These are phyloP conservation scores for Megaptera novaeangliae DNA, from an alignment of 2,113 vertebrate species.

Conservation along the genomic window DNA sequence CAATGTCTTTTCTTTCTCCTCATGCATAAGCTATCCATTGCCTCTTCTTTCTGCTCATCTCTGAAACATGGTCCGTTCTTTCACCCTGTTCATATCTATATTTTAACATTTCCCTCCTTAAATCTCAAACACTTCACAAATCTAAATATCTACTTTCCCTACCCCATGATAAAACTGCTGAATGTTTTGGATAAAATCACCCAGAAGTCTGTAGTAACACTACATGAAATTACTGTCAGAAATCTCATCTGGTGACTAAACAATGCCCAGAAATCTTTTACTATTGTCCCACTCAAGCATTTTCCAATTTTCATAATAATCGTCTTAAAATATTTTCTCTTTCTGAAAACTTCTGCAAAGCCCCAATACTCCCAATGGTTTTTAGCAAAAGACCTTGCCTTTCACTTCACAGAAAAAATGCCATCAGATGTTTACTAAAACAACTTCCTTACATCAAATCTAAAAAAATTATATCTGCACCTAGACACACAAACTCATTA, in stretches of 20 bases:
- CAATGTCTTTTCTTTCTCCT: background rate
- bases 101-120: background rate
- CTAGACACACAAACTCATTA: background rate
- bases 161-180: background rate
- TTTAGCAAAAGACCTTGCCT: background rate
- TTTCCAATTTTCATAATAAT: background rate
- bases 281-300: background rate
- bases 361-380: background rate
- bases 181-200: background rate
- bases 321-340: background rate
- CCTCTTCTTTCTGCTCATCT: background rate
- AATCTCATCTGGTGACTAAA: background rate
- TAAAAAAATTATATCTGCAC: background rate
- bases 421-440: background rate
- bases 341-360: background rate
- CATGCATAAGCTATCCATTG: background rate
- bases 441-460: background rate
- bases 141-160: background rate
- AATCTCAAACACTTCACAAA: background rate
- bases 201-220: background rate
- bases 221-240: background rate
- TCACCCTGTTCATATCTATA: background rate
- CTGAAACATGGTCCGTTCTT: background rate
- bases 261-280: background rate
- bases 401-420: background rate